phyloP scores from a whole-genome alignment of 2,888 invertebrate species.

The Beris chalybata region DNA sequence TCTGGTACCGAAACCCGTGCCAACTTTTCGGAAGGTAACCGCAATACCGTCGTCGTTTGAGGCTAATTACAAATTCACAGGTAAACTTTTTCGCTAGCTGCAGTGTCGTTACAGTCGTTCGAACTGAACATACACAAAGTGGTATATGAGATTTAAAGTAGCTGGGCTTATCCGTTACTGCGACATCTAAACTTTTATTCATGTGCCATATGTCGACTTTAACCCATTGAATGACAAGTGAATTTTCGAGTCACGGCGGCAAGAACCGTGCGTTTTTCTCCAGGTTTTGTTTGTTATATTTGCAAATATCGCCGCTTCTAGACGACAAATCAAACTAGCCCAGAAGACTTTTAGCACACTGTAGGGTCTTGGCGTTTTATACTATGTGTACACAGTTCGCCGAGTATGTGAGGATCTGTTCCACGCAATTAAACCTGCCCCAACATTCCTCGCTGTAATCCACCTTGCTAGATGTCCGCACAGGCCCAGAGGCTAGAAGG shows the following conservation, averaged over 20 bases:
- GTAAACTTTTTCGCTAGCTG: background rate
- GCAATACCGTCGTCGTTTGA: background rate
- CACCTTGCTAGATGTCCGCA: background rate
- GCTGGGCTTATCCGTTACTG: background rate
- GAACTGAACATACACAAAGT: background rate
- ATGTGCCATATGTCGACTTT: constrained; percentile 1
- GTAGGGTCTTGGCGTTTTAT: background rate
- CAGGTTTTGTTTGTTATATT: background rate
- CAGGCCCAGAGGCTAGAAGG: background rate
- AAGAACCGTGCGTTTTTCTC: background rate
- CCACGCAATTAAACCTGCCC: constrained; percentile 9
- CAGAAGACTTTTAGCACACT: background rate
- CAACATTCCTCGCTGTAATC: constrained; percentile 4
- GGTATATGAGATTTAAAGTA: background rate
- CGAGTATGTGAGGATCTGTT: background rate
- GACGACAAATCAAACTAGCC: background rate
- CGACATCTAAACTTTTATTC: background rate
- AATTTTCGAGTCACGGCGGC: background rate
- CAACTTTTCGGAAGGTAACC: constrained; percentile 12
- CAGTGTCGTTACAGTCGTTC: background rate
- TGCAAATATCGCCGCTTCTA: background rate
- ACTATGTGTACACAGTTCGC: background rate
- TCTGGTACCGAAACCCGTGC: constrained; percentile 12
- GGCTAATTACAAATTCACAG: constrained; percentile 6
- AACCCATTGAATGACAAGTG: background rate